Evolutionary conservation across 2,888 invertebrate genomes (phyloP), one percentile per base, ranked within the genome.

Genomic region (Netelia inedita): DNA sequence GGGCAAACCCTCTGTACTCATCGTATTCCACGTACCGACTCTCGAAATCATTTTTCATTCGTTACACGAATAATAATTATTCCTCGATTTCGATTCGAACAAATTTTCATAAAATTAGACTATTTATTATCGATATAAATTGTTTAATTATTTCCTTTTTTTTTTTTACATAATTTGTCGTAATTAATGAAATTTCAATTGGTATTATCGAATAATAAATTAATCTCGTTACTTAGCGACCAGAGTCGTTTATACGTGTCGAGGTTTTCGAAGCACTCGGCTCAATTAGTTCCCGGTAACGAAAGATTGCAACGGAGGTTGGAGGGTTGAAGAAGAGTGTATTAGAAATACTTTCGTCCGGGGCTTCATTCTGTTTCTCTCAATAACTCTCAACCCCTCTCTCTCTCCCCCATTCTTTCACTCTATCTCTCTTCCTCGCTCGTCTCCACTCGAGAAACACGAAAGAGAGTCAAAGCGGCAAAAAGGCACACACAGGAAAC

Each of bases 401-500:
- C 46, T 46, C 46, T 46, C 14, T 46, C 2, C 1, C 46, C 11
- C 46, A 6, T 14, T 35, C 35, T 53, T n/a, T 53, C n/a, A n/a
- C 61, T 73, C 10, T 28, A 28, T 63, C 57, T 14, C n/a, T 21
- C n/a, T 14, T 55, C 1, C 8, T 2, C 35, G 21, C 28, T 35
- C 35, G 35, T 6, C n/a, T 14, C 14, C 6, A 46, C 46, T 46
- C 21, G 55, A 19, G 43, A 68, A 63, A 66, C 23, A 43, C 41
- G 46, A 69, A 68, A 61, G 73, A 57, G 69, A 69, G 21, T 74
- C 63, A 57, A 43, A 69, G 65, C 63, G 78, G 69, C 69, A 66
- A 74, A 76, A 50, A 74, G 68, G 43, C 72, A 69, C 79, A 79
- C 78, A 82, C 85, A 85, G 85, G 85, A 85, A 85, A 75, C 82